Conservation (phyloP, 2,113 vertebrate species). For the Crotophaga sulcirostris region DNA sequence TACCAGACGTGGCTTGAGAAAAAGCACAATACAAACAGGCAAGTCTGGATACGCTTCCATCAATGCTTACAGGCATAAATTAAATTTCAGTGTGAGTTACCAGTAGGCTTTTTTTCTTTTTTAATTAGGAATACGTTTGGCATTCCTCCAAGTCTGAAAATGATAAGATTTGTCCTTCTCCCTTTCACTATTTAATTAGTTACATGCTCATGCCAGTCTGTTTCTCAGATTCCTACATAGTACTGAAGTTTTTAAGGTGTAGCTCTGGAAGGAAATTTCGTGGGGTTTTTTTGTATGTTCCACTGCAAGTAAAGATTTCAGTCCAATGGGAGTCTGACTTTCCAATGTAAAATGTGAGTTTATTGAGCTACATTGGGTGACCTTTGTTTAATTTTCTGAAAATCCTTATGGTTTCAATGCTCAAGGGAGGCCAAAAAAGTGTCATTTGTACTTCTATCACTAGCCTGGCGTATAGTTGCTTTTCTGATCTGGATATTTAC, state of each 20-base stretch:
- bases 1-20: background rate
- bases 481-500: background rate
- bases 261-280: background rate
- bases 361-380: background rate
- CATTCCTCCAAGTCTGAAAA: background rate
- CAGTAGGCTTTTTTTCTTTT: background rate
- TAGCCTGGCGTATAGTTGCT: background rate
- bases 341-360: background rate
- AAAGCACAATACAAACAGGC: background rate
- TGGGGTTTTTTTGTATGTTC: background rate
- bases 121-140: background rate
- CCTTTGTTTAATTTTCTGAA: background rate
- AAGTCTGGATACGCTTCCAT: background rate
- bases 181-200: constrained; percentile 4
- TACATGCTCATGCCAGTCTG: background rate
- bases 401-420: background rate
- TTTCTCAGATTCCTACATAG: background rate
- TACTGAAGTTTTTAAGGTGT: background rate
- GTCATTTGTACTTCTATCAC: background rate
- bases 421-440: background rate
- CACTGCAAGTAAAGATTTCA: background rate
- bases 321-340: background rate
- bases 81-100: background rate
- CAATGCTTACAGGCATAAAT: background rate
- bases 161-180: background rate